phyloP scores from a whole-genome alignment of 1,140 invertebrate genomes.

The Bombyx mandarina region DNA sequence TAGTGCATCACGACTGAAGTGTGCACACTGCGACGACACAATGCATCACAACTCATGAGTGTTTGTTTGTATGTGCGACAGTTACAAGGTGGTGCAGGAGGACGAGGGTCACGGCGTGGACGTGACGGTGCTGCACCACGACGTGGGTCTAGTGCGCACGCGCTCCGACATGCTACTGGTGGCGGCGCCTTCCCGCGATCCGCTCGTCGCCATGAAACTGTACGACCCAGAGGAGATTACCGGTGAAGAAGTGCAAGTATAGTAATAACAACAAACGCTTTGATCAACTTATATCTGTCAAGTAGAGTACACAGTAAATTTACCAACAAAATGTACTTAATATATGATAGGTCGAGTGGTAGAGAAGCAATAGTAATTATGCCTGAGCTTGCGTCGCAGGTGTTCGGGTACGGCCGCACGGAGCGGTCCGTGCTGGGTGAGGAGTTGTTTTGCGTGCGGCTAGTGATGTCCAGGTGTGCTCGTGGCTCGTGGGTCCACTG shows the following conservation, averaged over 20 bases:
- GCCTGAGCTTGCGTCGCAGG: conserved; percentile 13
- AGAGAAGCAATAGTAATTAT: too few relatives aligned
- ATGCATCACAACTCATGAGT: too few relatives aligned
- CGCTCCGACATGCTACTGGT: conserved; percentile 25
- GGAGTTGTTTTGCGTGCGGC: conserved; percentile 32
- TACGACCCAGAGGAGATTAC: conserved; percentile 22
- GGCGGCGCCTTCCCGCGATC: conserved; percentile 5
- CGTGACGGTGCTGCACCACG: conserved; percentile 45
- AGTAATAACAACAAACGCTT: background rate
- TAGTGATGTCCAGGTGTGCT: conserved; percentile 30
- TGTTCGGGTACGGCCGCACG: conserved; percentile 43
- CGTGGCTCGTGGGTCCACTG: conserved; percentile 37
- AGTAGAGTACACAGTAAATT: too few relatives aligned
- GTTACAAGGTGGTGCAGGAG: conserved; percentile 33
- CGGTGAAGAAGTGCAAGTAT: conserved; percentile 28
- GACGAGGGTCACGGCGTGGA: conserved; percentile 37
- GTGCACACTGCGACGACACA: background rate
- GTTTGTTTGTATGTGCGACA: conserved; percentile 8
- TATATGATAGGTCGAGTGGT: too few relatives aligned
- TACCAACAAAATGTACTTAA: too few relatives aligned
- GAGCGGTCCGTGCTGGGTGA: conserved; percentile 32
- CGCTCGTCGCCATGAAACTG: conserved; percentile 19
- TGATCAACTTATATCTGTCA: too few relatives aligned
- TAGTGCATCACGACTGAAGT: conserved; percentile 2
- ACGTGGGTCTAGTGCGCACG: conserved; percentile 49